Evolutionary conservation across 2,797 vertebrate genomes (phyloP).

Genomic region (Gouania willdenowi): DNA sequence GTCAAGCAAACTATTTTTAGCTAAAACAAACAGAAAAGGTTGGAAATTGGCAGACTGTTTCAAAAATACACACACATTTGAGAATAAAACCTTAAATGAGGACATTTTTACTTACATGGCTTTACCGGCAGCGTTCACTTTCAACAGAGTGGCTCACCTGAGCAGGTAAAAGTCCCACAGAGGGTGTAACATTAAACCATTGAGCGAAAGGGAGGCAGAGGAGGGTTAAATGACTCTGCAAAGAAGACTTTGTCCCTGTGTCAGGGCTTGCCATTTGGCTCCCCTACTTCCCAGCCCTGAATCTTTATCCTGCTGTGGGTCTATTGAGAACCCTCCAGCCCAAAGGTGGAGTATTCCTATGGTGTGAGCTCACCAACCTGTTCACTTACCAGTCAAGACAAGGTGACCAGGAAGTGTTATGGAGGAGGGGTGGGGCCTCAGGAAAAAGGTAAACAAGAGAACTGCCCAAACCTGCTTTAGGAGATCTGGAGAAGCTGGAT

Average conservation of each 20-base stretch:
- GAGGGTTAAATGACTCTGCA: slow-evolving; percentile 34
- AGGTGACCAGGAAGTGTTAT: slow-evolving; percentile 72
- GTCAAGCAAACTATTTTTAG: no score
- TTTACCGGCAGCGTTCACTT: slow-evolving; percentile 29
- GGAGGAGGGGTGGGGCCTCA: slow-evolving; percentile 49
- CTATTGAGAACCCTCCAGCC: slow-evolving; percentile 25
- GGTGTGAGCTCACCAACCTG: slow-evolving; percentile 31
- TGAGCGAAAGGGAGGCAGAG: slow-evolving; percentile 24
- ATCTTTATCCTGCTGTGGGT: slow-evolving; percentile 27
- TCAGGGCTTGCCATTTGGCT: slow-evolving; percentile 24
- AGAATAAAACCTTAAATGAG: not conserved
- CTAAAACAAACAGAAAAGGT: no score
- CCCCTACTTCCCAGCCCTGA: slow-evolving; percentile 5
- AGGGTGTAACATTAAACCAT: slow-evolving; percentile 59
- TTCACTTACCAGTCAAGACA: slow-evolving; percentile 44
- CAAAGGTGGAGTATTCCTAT: slow-evolving; percentile 4
- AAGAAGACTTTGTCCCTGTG: slow-evolving; percentile 62
- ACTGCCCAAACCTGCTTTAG: slow-evolving; percentile 70
- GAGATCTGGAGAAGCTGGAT: slow-evolving; percentile 14
- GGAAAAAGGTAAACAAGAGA: slow-evolving; percentile 61
- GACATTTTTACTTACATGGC: slow-evolving; percentile 45
- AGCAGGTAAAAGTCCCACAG: slow-evolving; percentile 57
- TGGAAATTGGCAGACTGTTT: slow-evolving; percentile 10
- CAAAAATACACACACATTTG: not conserved
- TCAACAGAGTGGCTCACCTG: slow-evolving; percentile 53